Evolutionary conservation across 2,113 vertebrate genomes (phyloP).

Genomic region (Ophthalmolycus amberensis): DNA sequence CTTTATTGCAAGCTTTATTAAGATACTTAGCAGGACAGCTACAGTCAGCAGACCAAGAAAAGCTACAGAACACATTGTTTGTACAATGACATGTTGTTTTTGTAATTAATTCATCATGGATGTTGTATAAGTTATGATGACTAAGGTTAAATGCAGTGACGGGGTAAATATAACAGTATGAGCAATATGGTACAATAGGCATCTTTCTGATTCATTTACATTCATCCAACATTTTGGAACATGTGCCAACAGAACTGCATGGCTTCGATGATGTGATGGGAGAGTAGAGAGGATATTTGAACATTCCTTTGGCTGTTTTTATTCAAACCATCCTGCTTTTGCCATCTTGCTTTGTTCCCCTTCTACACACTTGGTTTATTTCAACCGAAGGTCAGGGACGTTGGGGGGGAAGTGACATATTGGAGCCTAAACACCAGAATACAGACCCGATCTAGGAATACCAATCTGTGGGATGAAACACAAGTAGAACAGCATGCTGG

Average conservation of each 20-base stretch:
- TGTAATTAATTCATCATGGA: not conserved
- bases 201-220: not conserved
- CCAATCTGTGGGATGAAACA: conserved; percentile 56
- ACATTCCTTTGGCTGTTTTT: not conserved
- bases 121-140: not conserved
- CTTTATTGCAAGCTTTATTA: not conserved
- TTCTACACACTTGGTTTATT: not conserved
- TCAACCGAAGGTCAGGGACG: not conserved
- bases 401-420: not conserved
- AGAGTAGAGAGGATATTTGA: not conserved
- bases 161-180: not conserved
- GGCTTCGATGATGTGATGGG: not conserved
- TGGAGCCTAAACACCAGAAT: not conserved
- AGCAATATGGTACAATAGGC: not conserved
- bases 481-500: conserved; percentile 59
- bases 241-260: not conserved
- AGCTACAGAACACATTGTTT: not conserved
- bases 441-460: conserved; percentile 32
- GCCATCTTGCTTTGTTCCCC: not conserved
- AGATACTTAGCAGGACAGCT: not conserved
- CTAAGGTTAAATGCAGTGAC: not conserved
- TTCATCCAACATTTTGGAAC: not conserved
- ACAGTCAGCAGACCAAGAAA: not conserved
- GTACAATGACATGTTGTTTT: not conserved
- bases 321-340: conserved; percentile 14